Base-by-base conservation (phyloP, 2,888 invertebrate genomes). In the Eilema griseolum region DNA sequence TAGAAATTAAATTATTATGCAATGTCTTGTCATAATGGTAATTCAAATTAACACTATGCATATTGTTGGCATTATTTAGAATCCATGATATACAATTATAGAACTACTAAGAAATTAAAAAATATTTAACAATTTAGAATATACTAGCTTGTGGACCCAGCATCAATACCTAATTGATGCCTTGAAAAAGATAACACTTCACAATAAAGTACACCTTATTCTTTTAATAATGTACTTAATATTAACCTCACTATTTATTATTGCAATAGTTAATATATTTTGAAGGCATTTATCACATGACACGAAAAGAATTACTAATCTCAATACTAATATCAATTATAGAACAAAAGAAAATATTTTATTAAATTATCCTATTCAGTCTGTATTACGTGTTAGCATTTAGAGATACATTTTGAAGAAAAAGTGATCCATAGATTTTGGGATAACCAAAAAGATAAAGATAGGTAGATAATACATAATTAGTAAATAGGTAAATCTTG, bases 231-330 rank as follows among this genome's bases (percentile, higher is more conserved):
- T 52, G 52, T 52, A 52, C 52, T 52, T 52, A 52, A n/a, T 52
- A 52, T 52, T 52, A n/a, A 52, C 8, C n/a, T 52, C 52, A 52
- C 52, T 52, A n/a, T 52, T 52, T 52, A 52, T 52, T n/a, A 52
- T 52, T 52, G 52, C 52, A 52, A 52, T n/a, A n/a, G 46, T 52
- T n/a, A n/a, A n/a, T 52, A 52, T n/a, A n/a, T 52, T 52, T 52
- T 52, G n/a, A 12, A 52, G 52, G 16, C 16, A 7, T n/a, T n/a
- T n/a, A 7, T 52, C 10, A 52, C 52, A 52, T 52, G 20, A 52
- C n/a, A n/a, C 10, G 0, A n/a, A 52, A 52, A 52, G n/a, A 37
- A 23, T 37, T 62, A 37, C 23, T 16, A 62, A 62, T 23, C 52
- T 52, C 52, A 62, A 37, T 24, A n/a, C 33, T 33, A 33, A 62